Base-by-base conservation (phyloP, 2,888 invertebrate species). In the Sussaba pulchella region DNA sequence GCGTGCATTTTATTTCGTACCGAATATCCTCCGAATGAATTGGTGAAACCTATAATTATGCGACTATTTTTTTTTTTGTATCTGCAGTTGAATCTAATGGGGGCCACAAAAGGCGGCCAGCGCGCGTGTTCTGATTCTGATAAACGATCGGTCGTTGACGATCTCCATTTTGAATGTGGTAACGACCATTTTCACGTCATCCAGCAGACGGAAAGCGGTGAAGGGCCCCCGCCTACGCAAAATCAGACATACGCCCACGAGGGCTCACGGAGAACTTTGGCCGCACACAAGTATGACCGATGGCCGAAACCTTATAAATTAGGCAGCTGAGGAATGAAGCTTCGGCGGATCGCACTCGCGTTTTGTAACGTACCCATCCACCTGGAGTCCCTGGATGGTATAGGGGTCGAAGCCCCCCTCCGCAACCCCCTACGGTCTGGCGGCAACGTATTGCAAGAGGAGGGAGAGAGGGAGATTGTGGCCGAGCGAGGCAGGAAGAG, bases 291-390 rank as follows among this genome's bases (percentile, higher is more conserved):
- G 50, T 72, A 52, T 67, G 64, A 39, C 45, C 50, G 63, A 81
- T 77, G 78, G 79, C 72, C 64, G 83, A 85, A 86, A 87, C 85
- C 73, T 85, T 82, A 83, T 84, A 88, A 88, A 89, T 90, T 90
- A 90, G 88, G 78, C 89, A 90, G 90, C 90, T 90, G 90, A 89
- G 72, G 71, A 79, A 72, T 61, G 70, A 72, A 31, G 79, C 80
- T 64, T 19, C 54, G 75, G 77, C 76, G 75, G 84, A 83, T 84
- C 84, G 71, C 61, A 81, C 73, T 82, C 80, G 66, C 43, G 47
- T 82, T 88, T 86, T 85, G 81, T 85, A 90, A 91, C 90, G 90
- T 87, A 89, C 88, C 83, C 80, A 88, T 88, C 88, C 89, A 91
- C 90, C 90, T 90, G 91, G 90, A 88, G 86, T n/a, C 36, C 19